phyloP scores from a whole-genome alignment of 2,797 vertebrate species.

The Pygocentrus nattereri region DNA sequence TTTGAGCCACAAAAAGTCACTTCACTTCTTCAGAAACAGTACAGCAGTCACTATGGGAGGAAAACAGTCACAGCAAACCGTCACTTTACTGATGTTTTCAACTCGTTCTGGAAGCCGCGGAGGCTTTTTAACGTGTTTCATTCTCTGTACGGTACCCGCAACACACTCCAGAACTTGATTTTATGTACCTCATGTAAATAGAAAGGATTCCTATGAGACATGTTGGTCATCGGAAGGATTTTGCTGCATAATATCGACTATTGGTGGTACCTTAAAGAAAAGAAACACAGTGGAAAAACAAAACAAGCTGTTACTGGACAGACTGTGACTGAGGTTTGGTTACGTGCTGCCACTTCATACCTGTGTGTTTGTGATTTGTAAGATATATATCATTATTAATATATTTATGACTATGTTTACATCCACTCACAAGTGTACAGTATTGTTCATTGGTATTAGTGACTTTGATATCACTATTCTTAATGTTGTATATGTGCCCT shows the following conservation, averaged over 20 bases:
- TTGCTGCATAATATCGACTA: slow-evolving; percentile 38
- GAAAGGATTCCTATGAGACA: slow-evolving; percentile 45
- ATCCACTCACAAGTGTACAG: slow-evolving; percentile 65
- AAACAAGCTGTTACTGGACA: neutral
- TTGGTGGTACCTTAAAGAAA: slow-evolving; percentile 17
- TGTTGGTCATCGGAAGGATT: slow-evolving; percentile 43
- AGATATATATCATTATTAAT: slow-evolving; percentile 77
- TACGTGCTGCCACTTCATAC: slow-evolving; percentile 57
- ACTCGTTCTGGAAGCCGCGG: neutral
- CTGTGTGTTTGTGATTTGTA: slow-evolving; percentile 62
- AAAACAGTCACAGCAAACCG: slow-evolving; percentile 27
- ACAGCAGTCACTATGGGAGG: neutral
- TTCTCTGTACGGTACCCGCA: slow-evolving; percentile 32
- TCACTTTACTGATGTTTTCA: slow-evolving; percentile 43
- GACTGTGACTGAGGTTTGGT: slow-evolving; percentile 36
- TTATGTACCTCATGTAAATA: slow-evolving; percentile 69
- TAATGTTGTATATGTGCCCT: slow-evolving; percentile 51
- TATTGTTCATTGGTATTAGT: slow-evolving; percentile 63
- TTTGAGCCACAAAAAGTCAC: slow-evolving; percentile 32
- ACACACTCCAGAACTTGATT: slow-evolving; percentile 49
- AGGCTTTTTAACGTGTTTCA: neutral
- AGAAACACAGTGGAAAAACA: neutral
- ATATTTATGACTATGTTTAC: slow-evolving; percentile 86
- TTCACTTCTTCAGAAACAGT: slow-evolving; percentile 23
- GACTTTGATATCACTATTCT: slow-evolving; percentile 60